phyloP scores from a whole-genome alignment of 2,888 invertebrate species.

The Tridacna gigas region DNA sequence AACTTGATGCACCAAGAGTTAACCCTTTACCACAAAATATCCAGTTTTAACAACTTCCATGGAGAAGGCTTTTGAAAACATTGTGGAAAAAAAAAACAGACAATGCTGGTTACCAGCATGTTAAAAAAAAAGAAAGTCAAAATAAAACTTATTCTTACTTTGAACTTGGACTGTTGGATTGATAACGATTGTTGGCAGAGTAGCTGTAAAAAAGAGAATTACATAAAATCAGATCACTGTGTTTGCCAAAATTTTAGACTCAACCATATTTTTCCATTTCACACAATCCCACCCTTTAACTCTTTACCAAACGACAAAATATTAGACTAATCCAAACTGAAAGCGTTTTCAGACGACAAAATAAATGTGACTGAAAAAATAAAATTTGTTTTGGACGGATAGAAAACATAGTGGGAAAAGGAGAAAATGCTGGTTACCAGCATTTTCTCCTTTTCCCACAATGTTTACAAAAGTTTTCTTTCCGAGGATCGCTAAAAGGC shows the following conservation, averaged over 20 bases:
- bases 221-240: not conserved
- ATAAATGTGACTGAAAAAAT: not conserved
- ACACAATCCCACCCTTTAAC: too few relatives aligned
- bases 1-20: too few relatives aligned
- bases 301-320: not conserved
- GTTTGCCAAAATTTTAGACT: too few relatives aligned
- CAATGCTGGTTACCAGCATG: not conserved
- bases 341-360: not conserved
- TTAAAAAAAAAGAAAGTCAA: too few relatives aligned
- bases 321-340: not conserved
- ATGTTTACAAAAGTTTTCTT: not conserved
- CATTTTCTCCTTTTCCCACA: not conserved
- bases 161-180: not conserved
- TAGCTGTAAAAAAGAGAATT: not conserved
- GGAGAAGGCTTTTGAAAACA: not conserved
- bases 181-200: not conserved
- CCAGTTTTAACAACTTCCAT: not conserved
- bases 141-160: not conserved
- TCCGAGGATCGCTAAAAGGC: not conserved
- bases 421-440: not conserved
- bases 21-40: too few relatives aligned
- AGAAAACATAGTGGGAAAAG: not conserved
- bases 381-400: too few relatives aligned
- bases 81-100: not conserved
- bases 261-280: too few relatives aligned